phyloP scores from a whole-genome alignment of 2,888 invertebrate genomes.

The Ypsolopha scabrella region DNA sequence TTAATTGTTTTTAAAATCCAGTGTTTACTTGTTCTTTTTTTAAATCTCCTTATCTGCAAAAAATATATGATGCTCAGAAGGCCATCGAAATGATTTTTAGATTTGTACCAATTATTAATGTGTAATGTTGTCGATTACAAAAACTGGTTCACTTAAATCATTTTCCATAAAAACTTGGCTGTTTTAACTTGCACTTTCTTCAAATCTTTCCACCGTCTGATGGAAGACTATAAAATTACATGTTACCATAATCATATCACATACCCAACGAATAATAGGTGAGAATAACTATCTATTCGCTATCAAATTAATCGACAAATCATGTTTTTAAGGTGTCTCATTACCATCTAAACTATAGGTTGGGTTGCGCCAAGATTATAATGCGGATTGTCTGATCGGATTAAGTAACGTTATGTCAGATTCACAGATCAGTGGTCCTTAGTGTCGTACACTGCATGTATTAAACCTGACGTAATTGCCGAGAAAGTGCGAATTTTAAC shows the following conservation, averaged over 20 bases:
- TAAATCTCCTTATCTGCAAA: no score
- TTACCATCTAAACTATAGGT: not conserved
- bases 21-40: no score
- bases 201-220: no score
- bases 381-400: constrained; percentile 22
- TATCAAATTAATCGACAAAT: constrained; percentile 1
- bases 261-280: not conserved
- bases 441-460: not conserved
- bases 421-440: constrained; percentile 12
- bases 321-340: not conserved
- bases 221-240: not conserved
- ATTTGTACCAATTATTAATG: no score
- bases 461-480: no score
- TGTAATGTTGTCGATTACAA: no score
- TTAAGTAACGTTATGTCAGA: constrained; percentile 39
- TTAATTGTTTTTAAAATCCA: not conserved
- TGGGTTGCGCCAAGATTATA: constrained; percentile 28
- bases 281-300: not conserved
- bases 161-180: not conserved
- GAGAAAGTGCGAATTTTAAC: no score
- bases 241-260: not conserved
- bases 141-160: no score
- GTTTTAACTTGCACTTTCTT: not conserved
- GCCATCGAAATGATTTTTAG: not conserved
- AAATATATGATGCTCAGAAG: not conserved